Evolutionary conservation across 2,113 vertebrate genomes (phyloP), one percentile per base, ranked within the genome.

Genomic region (Heterotis niloticus): DNA sequence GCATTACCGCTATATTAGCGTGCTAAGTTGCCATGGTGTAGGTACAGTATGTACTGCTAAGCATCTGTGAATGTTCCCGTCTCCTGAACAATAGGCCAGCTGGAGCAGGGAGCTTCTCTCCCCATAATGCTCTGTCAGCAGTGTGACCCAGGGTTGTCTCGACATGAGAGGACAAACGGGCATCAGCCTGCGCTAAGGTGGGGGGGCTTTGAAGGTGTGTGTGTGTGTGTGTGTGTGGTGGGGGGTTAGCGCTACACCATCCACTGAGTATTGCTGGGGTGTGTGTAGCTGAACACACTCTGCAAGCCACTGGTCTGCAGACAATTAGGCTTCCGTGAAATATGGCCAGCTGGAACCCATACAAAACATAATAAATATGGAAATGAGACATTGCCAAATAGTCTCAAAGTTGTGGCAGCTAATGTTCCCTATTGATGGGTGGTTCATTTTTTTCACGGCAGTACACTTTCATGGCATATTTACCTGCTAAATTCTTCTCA

Each of bases 101-200:
- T 56, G 64, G 90, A 92, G 92, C 91, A 91, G 90, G 88, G 91
- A 90, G 90, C 89, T 88, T 91, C 92, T 89, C 89, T 90, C 91
- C 89, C 86, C 89, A 89, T 87, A 85, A 86, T 89, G 90, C 90
- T 90, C 90, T 91, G 91, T 93, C 91, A 91, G 88, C 86, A 90
- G 91, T 34, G 91, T 90, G 91, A 71, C 69, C 20, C 20, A 91
- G 90, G 91, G 91, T 93, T 92, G 92, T 59, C 92, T 93, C 91
- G 92, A 91, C 90, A 91, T 90, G 85, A 90, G 91, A 93, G 92
- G 68, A 92, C 91, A 93, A 94, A 93, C 91, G 92, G 91, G 56
- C 91, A 90, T 91, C 91, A n/a, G 14, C 92, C 91, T 90, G 91
- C 91, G 92, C 91, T 91, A 90, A 91, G 89, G 91, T 89, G 86